A percentile compares a stretch with the other conserved stretches of the same genome.
phyloP scores from a whole-genome alignment of 2,888 invertebrate species.

The Lampropteryx suffumata region DNA sequence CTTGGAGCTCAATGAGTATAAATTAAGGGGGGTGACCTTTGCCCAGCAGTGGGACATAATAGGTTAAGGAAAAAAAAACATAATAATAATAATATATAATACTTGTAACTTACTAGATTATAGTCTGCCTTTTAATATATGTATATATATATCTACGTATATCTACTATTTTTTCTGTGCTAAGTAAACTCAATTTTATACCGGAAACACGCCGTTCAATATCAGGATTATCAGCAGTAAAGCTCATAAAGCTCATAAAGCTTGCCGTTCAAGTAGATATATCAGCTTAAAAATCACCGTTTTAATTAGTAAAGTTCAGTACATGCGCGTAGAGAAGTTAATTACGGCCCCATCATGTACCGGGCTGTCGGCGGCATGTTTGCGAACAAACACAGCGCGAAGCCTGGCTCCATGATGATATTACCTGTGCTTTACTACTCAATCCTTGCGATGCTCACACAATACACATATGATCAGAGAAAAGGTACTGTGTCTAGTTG shows the following conservation, averaged over 20 bases:
- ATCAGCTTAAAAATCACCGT: conserved; percentile 13
- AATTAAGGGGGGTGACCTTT: too few species aligned
- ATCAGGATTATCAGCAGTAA: not conserved
- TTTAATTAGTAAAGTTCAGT: conserved; percentile 19
- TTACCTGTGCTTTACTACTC: conserved; percentile 26
- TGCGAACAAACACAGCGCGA: conserved; percentile 32
- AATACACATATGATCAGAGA: not conserved
- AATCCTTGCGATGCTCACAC: conserved; percentile 1
- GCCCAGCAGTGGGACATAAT: too few species aligned
- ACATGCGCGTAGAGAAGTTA: conserved; percentile 26
- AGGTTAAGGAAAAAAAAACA: too few species aligned
- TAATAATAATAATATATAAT: too few species aligned
- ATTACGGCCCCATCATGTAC: conserved; percentile 36
- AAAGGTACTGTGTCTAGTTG: not conserved
- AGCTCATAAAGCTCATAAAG: not conserved
- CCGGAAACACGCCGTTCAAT: too few species aligned
- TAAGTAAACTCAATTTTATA: too few species aligned
- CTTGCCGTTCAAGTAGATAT: not conserved
- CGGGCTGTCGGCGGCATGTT: conserved; percentile 30
- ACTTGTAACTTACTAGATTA: too few species aligned
- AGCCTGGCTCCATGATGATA: conserved; percentile 27
- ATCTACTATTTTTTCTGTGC: too few species aligned
- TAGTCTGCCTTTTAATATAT: too few species aligned
- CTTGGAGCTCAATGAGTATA: too few species aligned
- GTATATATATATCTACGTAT: too few species aligned